phyloP scores from a whole-genome alignment of 2,113 vertebrate species.

The Zingel zingel region DNA sequence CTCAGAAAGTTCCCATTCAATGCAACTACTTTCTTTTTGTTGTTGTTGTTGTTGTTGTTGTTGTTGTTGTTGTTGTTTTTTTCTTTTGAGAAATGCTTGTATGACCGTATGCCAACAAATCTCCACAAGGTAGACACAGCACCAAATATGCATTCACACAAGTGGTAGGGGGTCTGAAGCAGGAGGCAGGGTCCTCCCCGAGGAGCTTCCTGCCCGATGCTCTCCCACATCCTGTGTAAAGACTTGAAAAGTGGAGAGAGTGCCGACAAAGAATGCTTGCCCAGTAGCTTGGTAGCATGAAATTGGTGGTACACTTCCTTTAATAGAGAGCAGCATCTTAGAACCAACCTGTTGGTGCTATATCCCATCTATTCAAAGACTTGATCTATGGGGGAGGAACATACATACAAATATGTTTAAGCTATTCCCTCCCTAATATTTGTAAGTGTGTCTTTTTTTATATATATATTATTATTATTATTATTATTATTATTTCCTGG shows the following conservation, averaged over 20 bases:
- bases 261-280: conserved; percentile 69
- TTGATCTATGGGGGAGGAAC: conserved; percentile 78
- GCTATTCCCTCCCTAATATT: conserved; percentile 79
- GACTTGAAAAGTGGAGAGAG: conserved; percentile 83
- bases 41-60: conserved; percentile 55
- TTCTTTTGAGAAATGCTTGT: conserved; percentile 67
- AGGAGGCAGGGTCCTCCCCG: conserved; percentile 59
- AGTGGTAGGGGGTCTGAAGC: conserved; percentile 70
- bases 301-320: conserved; percentile 66
- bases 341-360: conserved; percentile 81
- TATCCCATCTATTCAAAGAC: conserved; percentile 74
- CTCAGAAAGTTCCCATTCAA: conserved; percentile 64
- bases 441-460: conserved; percentile 81
- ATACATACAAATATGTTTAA: conserved; percentile 74
- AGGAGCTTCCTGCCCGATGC: conserved; percentile 70
- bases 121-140: conserved; percentile 79
- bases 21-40: conserved; percentile 71
- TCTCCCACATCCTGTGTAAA: conserved; percentile 83
- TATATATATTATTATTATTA: conserved; percentile 76
- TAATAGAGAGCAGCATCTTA: conserved; percentile 62
- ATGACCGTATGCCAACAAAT: conserved; percentile 78
- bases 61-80: conserved; percentile 2
- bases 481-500: conserved; percentile 80
- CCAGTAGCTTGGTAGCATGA: conserved; percentile 81
- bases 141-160: conserved; percentile 79